Evolutionary conservation across 2,797 vertebrate genomes (phyloP).

Genomic region (Lithobates sylvaticus): DNA sequence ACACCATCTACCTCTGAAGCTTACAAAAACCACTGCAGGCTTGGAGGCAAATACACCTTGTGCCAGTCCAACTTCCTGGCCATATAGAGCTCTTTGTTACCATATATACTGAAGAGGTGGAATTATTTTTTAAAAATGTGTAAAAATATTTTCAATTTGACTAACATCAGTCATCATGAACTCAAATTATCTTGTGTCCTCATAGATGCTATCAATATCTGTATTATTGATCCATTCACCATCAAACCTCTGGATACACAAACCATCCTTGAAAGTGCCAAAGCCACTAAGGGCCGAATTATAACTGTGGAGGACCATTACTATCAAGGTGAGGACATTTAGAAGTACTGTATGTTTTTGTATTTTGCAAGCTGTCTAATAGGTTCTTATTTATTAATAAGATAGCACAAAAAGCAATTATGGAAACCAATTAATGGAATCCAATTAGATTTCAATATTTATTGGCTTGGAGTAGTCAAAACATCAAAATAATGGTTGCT

Average conservation of each 20-base stretch:
- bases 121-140: not conserved
- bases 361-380: not conserved
- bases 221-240: conserved; percentile 92
- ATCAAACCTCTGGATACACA: conserved; percentile 94
- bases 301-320: conserved; percentile 97
- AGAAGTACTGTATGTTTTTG: not conserved
- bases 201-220: conserved; percentile 86
- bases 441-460: no score
- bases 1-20: no score
- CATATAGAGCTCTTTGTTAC: not conserved
- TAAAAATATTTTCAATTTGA: not conserved
- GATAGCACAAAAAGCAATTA: not conserved
- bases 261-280: conserved; percentile 88
- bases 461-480: no score
- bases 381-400: not conserved
- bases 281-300: conserved; percentile 88
- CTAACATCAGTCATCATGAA: no score
- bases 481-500: no score
- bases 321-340: conserved; percentile 82
- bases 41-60: no score
- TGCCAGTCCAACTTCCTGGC: no score
- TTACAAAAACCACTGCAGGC: no score
- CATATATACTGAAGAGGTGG: not conserved
- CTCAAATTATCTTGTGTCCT: conserved; percentile 17
- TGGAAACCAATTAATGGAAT: not conserved